Evolutionary conservation across 2,888 invertebrate genomes (phyloP), one percentile per base, ranked within the genome.

Genomic region (Drosophila multiciliata): DNA sequence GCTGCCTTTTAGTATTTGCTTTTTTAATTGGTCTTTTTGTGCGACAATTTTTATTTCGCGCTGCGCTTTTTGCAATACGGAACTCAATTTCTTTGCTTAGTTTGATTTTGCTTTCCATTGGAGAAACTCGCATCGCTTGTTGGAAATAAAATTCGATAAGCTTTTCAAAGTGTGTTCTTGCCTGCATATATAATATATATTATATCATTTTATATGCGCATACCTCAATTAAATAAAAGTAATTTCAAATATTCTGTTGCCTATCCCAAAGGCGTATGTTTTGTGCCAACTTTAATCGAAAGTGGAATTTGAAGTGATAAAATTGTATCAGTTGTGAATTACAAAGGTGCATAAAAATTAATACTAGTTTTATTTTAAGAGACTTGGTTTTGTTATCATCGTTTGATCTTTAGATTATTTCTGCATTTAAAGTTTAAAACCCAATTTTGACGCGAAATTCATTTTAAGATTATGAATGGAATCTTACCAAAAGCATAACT

Each of bases 11-110:
- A 65, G 73, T 65, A 68, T 75, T 69, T 75, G 54, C 67, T 77
- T 59, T 65, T 78, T 73, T 52, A 66, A 64, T 71, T 75, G 78
- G 60, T 66, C 73, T 82, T 57, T 57, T 69, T 69, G 52, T 67
- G 66, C 60, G 61, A 75, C 73, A 66, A 69, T 69, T 78, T 55
- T 75, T 73, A 54, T 55, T 69, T 57, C 67, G 63, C 77, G 66
- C 59, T 82, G 83, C 83, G 83, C 66, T 83, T 83, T 82, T 75
- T 83, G 85, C 86, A 89, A 77, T 75, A 81, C 72, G 75, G 73
- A 60, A 64, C 82, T 65, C 57, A 74, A 54, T 77, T 70, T 54
- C 52, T 55, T 20, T 62, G 53, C 54, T 63, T 73, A 82, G 77
- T 82, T 80, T 33, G 59, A 54, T 63, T 73, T 64, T 60, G 17